phyloP scores from a whole-genome alignment of 2,888 invertebrate genomes.

The Minunthozetes semirufus region DNA sequence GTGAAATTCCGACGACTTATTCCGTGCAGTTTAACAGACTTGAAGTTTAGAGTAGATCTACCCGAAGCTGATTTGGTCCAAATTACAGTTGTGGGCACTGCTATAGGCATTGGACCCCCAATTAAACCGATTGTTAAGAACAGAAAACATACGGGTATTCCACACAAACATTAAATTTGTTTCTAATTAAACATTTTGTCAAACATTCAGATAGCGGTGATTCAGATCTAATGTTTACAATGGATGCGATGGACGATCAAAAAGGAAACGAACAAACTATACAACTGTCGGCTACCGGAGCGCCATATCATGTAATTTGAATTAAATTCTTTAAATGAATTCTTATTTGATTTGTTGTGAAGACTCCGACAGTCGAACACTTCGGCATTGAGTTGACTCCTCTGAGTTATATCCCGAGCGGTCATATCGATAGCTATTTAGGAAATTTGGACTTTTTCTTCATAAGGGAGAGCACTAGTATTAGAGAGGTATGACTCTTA shows the following conservation, averaged over 20 bases:
- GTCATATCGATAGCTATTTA: conserved; percentile 68
- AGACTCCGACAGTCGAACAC: conserved; percentile 44
- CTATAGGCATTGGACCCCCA: conserved; percentile 34
- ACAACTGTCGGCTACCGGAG: background rate
- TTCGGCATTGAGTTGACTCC: conserved; percentile 72
- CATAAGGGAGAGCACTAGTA: conserved; percentile 85
- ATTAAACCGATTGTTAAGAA: conserved; percentile 1
- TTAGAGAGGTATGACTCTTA: conserved; percentile 59
- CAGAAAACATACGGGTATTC: conserved; percentile 24
- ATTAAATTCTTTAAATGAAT: background rate
- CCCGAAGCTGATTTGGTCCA: conserved; percentile 57
- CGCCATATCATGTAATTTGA: conserved; percentile 29
- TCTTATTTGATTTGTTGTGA: background rate
- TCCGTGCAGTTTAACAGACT: conserved; percentile 74
- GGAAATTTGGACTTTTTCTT: conserved; percentile 90
- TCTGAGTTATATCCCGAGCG: conserved; percentile 68
- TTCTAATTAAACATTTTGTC: conserved; percentile 32
- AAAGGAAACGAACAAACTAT: conserved; percentile 12
- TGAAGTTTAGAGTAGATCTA: conserved; percentile 73
- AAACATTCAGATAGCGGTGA: conserved; percentile 37
- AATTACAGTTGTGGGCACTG: conserved; percentile 37
- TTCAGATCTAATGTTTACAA: conserved; percentile 42
- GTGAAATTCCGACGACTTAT: conserved; percentile 82
- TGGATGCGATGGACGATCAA: conserved; percentile 41
- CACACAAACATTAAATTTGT: background rate